phyloP scores from a whole-genome alignment of 2,888 invertebrate genomes.

The Tetheella fluctuosa region DNA sequence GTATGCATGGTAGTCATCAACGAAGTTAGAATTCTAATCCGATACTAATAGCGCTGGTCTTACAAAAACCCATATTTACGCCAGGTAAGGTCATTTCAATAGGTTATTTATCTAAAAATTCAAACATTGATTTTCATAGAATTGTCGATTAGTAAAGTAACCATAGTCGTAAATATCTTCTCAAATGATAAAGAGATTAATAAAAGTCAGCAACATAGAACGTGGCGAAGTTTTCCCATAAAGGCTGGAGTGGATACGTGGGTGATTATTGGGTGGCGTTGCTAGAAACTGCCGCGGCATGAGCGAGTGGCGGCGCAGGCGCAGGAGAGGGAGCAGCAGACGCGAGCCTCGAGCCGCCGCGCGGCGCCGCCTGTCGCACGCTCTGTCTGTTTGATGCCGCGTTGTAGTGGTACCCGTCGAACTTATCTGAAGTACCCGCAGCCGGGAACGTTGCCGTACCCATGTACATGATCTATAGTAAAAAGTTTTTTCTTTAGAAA shows the following conservation, averaged over 20 bases:
- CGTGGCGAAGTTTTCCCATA: neutral
- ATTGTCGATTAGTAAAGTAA: neutral
- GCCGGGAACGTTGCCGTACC: constrained; percentile 74
- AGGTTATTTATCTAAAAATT: no score
- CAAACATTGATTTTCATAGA: neutral
- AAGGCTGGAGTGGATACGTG: no score
- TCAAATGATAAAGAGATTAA: no score
- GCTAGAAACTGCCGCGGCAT: constrained; percentile 35
- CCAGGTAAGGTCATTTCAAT: neutral
- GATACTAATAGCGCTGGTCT: neutral
- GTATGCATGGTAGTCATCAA: neutral
- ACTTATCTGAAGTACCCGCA: constrained; percentile 59
- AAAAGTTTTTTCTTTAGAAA: neutral
- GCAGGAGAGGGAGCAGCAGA: constrained; percentile 34
- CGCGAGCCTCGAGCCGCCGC: constrained; percentile 44
- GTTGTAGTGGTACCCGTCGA: constrained; percentile 80
- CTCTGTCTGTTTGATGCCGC: constrained; percentile 75
- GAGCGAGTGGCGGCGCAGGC: constrained; percentile 50
- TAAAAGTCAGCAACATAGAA: neutral
- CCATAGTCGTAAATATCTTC: no score
- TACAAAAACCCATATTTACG: neutral
- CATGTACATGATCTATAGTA: constrained; percentile 78
- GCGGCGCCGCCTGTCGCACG: constrained; percentile 66
- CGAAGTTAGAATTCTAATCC: neutral
- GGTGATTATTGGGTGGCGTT: constrained; percentile 60